Conservation (phyloP, 2,888 invertebrate genomes). For the Drosophila barbarae region DNA sequence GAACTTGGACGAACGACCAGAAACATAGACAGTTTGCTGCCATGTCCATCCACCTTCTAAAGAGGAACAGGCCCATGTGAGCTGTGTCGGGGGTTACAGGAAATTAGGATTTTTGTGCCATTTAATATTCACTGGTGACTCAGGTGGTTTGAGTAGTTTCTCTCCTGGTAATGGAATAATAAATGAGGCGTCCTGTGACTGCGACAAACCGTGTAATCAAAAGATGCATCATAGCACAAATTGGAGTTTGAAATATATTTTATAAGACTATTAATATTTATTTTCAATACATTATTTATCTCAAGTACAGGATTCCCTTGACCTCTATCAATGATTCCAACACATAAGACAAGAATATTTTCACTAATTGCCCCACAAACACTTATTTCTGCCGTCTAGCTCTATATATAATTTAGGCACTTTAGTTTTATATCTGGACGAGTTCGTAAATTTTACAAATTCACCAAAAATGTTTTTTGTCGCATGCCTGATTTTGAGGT, state of each 20-base stretch:
- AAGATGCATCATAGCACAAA: neutral
- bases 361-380: slow-evolving; percentile 13
- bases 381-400: slow-evolving; percentile 3
- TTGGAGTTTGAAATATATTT: neutral
- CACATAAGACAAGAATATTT: neutral
- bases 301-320: neutral
- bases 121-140: neutral
- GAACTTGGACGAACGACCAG: slow-evolving; percentile 11
- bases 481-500: slow-evolving; percentile 21
- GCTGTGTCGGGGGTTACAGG: slow-evolving; percentile 23
- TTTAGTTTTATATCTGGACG: slow-evolving; percentile 7
- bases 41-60: slow-evolving; percentile 6
- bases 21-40: slow-evolving; percentile 6
- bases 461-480: slow-evolving; percentile 34
- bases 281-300: neutral
- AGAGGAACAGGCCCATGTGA: neutral
- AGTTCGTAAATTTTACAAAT: slow-evolving; percentile 37
- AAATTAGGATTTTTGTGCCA: neutral
- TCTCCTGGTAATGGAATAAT: slow-evolving; percentile 11
- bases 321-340: slow-evolving; percentile 1
- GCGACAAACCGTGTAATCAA: too few species aligned
- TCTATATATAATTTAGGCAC: slow-evolving; percentile 6
- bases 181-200: neutral
- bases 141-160: neutral
- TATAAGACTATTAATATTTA: neutral